Evolutionary conservation across 2,113 vertebrate species (phyloP).

Genomic region (Scomber colias): DNA sequence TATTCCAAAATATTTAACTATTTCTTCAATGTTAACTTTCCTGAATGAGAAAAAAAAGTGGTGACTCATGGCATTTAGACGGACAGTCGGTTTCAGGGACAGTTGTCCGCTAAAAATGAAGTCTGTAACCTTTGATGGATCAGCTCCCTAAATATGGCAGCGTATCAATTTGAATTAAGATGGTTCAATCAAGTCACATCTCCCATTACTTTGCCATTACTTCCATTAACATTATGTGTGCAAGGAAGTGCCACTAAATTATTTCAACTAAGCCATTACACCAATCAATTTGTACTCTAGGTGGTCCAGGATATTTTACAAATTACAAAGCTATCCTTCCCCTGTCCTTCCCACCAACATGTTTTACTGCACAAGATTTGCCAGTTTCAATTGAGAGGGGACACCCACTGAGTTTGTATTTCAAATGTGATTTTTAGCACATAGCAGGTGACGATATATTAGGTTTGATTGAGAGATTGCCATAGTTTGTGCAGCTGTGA

Average conservation of each 20-base stretch:
- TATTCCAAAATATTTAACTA: too few species aligned
- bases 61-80: background rate
- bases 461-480: conserved; percentile 56
- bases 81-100: background rate
- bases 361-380: conserved; percentile 21
- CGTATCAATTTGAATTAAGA: conserved; percentile 42
- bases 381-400: conserved; percentile 35
- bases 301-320: conserved; percentile 9
- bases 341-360: conserved; percentile 42
- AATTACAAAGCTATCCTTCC: conserved; percentile 43
- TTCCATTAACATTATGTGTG: conserved; percentile 46
- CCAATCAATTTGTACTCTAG: conserved; percentile 37
- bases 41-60: background rate
- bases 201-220: conserved; percentile 40
- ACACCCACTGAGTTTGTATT: conserved; percentile 37
- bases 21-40: background rate
- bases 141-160: conserved; percentile 24
- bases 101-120: conserved; percentile 14
- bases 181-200: conserved; percentile 39
- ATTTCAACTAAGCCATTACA: conserved; percentile 41
- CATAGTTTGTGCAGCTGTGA: conserved; percentile 46
- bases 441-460: conserved; percentile 44
- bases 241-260: conserved; percentile 41
- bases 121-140: conserved; percentile 19
- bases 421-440: conserved; percentile 64